Evolutionary conservation across 2,797 vertebrate genomes (phyloP), one percentile per base, ranked within the genome.

Genomic region (Aplochiton taeniatus): DNA sequence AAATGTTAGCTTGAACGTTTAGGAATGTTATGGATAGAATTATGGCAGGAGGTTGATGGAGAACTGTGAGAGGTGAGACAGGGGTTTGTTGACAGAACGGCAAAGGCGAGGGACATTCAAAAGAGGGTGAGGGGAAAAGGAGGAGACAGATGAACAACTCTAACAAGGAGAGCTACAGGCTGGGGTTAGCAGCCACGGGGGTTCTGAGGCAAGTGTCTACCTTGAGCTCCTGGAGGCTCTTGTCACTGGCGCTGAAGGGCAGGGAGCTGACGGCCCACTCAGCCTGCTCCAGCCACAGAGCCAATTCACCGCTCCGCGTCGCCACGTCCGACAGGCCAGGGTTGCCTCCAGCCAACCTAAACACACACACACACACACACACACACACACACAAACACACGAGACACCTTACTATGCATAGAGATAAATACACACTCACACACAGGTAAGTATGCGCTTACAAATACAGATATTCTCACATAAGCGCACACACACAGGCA

Each of bases 191-290:
- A n/a, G n/a, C n/a, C n/a, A n/a, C n/a, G 31, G 31, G 31, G 31
- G 31, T 8, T 31, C 53, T 11, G 18, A 47, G 54, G 54, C 72
- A 20, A 78, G 74, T 50, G 8, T 41, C 86, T 89, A 93, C 97
- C 92, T 94, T 94, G 61, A 98, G 86, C 70, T 96, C 93, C 78
- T 72, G 86, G 42, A 95, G 79, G 78, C 90, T 93, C 77, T 90
- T 89, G 72, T 94, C 91, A 0, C 87, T 81, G 57, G 91, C 87
- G 0, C 89, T 78, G 1, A 87, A 48, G 4, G 93, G 85, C 31
- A 90, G 84, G 17, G 84, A 78, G n/a, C 80, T 80, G 52, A 93
- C 77, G 6, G 91, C 83, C 1, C 82, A 87, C 83, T 96, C 94
- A 0, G 88, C 85, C 66, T 92, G 92, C 69, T 94, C 85, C 68